Evolutionary conservation across 1,140 invertebrate genomes (phyloP).

Genomic region (Proales similis): DNA sequence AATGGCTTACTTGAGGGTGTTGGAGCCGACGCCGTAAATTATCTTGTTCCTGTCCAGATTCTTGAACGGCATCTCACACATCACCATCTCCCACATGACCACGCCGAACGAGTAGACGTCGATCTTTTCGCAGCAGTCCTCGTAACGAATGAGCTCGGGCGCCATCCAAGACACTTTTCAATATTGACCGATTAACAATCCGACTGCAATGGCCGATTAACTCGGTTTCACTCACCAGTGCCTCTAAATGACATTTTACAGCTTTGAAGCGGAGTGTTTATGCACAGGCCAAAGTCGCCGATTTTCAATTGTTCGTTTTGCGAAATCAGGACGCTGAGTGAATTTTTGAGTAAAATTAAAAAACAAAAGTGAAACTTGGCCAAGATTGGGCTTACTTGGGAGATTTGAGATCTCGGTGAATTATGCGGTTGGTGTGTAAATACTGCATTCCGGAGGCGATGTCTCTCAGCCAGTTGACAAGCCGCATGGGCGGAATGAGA

Average conservation of each 20-base stretch:
- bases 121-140: conserved; percentile 90
- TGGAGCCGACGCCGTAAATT: conserved; percentile 69
- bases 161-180: conserved; percentile 79
- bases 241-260: conserved; percentile 90
- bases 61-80: conserved; percentile 21
- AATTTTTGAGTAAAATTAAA: conserved; percentile 47
- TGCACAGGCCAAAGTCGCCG: conserved; percentile 91
- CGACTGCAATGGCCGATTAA: neutral
- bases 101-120: conserved; percentile 65
- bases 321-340: conserved; percentile 77
- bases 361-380: neutral
- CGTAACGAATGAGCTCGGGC: conserved; percentile 91
- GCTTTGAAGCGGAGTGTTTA: conserved; percentile 81
- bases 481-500: too few species aligned
- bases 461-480: conserved; percentile 60
- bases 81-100: conserved; percentile 28
- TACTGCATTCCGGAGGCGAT: conserved; percentile 75
- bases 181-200: neutral
- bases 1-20: too few species aligned
- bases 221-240: conserved; percentile 5
- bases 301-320: conserved; percentile 85
- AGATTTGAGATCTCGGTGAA: conserved; percentile 89
- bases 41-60: conserved; percentile 2
- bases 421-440: conserved; percentile 83
- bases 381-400: conserved; percentile 61